Conservation (phyloP, 2,888 invertebrate species). For the Uloborus plumipes region DNA sequence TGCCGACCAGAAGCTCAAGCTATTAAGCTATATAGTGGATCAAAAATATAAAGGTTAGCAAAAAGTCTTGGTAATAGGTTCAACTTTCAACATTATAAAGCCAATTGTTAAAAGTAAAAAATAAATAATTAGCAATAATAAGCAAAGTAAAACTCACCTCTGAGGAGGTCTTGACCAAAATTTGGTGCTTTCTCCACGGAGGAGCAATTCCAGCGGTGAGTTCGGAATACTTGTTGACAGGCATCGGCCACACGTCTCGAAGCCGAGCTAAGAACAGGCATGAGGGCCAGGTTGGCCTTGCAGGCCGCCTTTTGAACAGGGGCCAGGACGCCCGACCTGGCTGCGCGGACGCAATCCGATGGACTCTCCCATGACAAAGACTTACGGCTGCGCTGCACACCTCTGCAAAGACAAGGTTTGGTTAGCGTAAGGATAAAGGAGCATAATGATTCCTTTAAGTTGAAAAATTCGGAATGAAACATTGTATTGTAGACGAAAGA, state of each 20-base stretch:
- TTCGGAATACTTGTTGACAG: conserved; percentile 74
- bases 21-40: too few species aligned
- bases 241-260: conserved; percentile 73
- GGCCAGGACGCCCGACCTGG: conserved; percentile 67
- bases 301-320: conserved; percentile 68
- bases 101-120: too few species aligned
- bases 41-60: too few species aligned
- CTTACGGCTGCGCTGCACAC: conserved; percentile 13
- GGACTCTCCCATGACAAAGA: conserved; percentile 43
- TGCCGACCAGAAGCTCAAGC: too few species aligned
- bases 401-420: conserved; percentile 5
- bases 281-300: conserved; percentile 71
- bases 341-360: conserved; percentile 68
- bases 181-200: conserved; percentile 75
- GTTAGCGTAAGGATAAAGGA: too few species aligned
- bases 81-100: too few species aligned
- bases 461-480: too few species aligned
- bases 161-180: conserved; percentile 82
- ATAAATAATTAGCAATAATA: too few species aligned
- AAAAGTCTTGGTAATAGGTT: too few species aligned
- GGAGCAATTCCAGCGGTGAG: conserved; percentile 73
- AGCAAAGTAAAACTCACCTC: conserved; percentile 75
- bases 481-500: too few species aligned
- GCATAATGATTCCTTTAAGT: too few species aligned
- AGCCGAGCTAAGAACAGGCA: conserved; percentile 72